phyloP scores from a whole-genome alignment of 2,888 invertebrate species.

The Desoria tigrina region DNA sequence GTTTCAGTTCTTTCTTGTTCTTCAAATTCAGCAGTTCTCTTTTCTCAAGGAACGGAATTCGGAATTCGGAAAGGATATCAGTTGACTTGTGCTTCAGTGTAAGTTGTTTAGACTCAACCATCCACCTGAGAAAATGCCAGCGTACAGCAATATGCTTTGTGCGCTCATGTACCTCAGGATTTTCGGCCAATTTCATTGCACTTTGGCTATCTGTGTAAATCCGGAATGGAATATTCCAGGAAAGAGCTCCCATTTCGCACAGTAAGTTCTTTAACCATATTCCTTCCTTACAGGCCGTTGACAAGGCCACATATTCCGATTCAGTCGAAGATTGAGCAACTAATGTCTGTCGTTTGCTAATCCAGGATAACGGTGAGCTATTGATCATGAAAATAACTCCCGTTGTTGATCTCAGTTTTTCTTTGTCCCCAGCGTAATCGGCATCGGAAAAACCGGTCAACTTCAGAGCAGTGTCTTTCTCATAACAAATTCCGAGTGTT shows the following conservation, averaged over 20 bases:
- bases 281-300: too few relatives aligned
- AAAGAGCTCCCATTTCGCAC: too few relatives aligned
- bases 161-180: constrained; percentile 44
- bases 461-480: not conserved
- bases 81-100: too few relatives aligned
- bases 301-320: constrained; percentile 54
- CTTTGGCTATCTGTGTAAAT: constrained; percentile 27
- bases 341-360: constrained; percentile 42
- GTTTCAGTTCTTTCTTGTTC: too few relatives aligned
- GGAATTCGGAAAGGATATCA: too few relatives aligned
- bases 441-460: too few relatives aligned
- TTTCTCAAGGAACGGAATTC: too few relatives aligned
- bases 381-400: constrained; percentile 46
- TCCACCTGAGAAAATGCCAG: too few relatives aligned
- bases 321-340: constrained; percentile 52
- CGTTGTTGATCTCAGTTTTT: constrained; percentile 50
- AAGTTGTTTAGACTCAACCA: too few relatives aligned
- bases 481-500: not conserved
- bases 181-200: constrained; percentile 45
- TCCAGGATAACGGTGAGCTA: constrained; percentile 48
- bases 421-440: constrained; percentile 45
- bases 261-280: too few relatives aligned
- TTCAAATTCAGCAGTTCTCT: too few relatives aligned
- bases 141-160: too few relatives aligned
- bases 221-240: constrained; percentile 12